Percentiles rank a stretch among this genome's conserved stretches.
Conservation (phyloP, 2,113 vertebrate species). For the Odontesthes bonariensis region DNA sequence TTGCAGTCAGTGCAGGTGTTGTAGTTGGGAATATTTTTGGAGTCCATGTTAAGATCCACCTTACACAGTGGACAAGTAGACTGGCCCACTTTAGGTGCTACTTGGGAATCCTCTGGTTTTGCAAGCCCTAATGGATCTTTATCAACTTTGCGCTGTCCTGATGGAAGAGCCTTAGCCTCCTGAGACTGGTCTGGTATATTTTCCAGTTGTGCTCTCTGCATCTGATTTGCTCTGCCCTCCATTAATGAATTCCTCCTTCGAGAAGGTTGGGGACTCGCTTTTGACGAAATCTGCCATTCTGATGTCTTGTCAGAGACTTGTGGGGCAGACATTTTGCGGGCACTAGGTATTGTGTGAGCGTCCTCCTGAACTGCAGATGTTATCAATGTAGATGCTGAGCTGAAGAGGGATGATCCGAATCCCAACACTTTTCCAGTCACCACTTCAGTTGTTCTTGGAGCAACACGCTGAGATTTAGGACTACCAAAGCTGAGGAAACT, state of each 20-base stretch:
- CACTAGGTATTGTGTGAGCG: background rate
- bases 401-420: background rate
- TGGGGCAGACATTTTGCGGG: conserved; percentile 20
- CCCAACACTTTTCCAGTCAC: background rate
- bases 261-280: conserved; percentile 54
- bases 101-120: conserved; percentile 44
- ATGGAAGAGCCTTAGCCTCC: conserved; percentile 58
- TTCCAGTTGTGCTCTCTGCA: conserved; percentile 49
- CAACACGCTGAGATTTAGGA: background rate
- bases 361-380: background rate
- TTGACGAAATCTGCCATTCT: conserved; percentile 43
- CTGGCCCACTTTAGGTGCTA: conserved; percentile 38
- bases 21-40: conserved; percentile 87
- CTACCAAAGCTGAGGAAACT: background rate
- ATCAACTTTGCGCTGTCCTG: conserved; percentile 37
- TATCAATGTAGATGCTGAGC: background rate
- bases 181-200: conserved; percentile 73
- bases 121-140: conserved; percentile 37
- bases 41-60: conserved; percentile 86
- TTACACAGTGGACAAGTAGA: conserved; percentile 91
- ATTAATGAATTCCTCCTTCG: conserved; percentile 33
- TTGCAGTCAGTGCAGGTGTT: conserved; percentile 93
- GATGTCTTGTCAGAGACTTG: conserved; percentile 65
- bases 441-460: background rate
- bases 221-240: conserved; percentile 33